phyloP scores from a whole-genome alignment of 2,113 vertebrate species.

The Spermophilus dauricus region DNA sequence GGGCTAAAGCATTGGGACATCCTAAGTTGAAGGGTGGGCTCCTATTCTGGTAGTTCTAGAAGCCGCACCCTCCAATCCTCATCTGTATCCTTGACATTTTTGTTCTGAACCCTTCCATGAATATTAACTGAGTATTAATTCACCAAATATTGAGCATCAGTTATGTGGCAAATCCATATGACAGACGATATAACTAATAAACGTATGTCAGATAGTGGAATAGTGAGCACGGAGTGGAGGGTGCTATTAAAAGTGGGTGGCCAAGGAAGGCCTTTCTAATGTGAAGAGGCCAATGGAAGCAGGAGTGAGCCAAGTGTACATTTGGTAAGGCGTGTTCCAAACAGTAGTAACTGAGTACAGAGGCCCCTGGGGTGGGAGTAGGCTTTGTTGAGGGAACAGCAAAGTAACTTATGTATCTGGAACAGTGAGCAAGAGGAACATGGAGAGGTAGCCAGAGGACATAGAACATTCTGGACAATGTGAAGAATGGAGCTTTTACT shows the following conservation, averaged over 20 bases:
- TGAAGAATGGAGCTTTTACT: neutral
- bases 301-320: neutral
- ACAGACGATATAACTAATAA: neutral
- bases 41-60: neutral
- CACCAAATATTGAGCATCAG: neutral
- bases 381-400: neutral
- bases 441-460: neutral
- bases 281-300: neutral
- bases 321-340: too few relatives aligned
- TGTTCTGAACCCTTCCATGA: neutral
- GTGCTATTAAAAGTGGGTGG: too few relatives aligned
- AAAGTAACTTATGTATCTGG: neutral
- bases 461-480: fast-evolving
- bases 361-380: neutral
- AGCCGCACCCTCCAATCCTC: neutral
- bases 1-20: neutral
- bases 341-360: neutral
- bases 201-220: neutral
- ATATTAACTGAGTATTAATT: neutral
- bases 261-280: neutral
- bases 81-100: too few relatives aligned
- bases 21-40: neutral
- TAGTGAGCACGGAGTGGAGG: neutral
- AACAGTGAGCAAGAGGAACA: neutral
- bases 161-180: neutral